Base-by-base conservation (phyloP, 2,888 invertebrate species). In the Epinotia nisella region DNA sequence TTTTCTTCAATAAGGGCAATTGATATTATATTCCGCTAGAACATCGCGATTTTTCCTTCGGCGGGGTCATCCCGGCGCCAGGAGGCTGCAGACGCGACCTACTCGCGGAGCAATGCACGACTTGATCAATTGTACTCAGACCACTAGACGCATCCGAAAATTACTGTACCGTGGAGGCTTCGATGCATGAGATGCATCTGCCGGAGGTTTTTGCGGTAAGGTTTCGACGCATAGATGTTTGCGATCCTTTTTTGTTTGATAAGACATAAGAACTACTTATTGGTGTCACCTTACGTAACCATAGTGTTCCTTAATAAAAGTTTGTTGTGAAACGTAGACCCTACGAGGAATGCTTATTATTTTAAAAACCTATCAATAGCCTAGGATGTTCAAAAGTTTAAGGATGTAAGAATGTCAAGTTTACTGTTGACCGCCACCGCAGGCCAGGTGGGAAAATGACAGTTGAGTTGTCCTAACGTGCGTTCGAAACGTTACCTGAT, bases 21-120 rank as follows among this genome's bases (percentile, higher is more conserved):
- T 56, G 19, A 70, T 55, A 64, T 62, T 10, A 15, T 39, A 55
- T 45, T 49, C 49, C 41, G 62, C 62, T 10, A 21, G 35, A 11
- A 51, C 29, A 51, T 61, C 61, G 60, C 58, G 51, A 58, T 35
- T 59, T 17, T 35, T 53, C n/a, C 62, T 19, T 24, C 29, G 62
- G 29, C 19, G 60, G 72, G 62, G 59, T 70, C 53, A 58, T 59
- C 68, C 39, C 17, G 76, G 76, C 76, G 75, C 76, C 75, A 45
- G 60, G 41, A 51, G 51, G 58, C 58, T 69, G 56, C 67, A 39
- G 56, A 53, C 74, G 60, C 61, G 73, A 73, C 72, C 76, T 70
- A 75, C 49, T 70, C 45, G 49, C 55, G 45, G 60, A 62, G 58
- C 70, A 61, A 61, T 68, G 75, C 70, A 70, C 64, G 45, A 35